phyloP scores from a whole-genome alignment of 2,888 invertebrate species.

The Sceliomorpha sp. region DNA sequence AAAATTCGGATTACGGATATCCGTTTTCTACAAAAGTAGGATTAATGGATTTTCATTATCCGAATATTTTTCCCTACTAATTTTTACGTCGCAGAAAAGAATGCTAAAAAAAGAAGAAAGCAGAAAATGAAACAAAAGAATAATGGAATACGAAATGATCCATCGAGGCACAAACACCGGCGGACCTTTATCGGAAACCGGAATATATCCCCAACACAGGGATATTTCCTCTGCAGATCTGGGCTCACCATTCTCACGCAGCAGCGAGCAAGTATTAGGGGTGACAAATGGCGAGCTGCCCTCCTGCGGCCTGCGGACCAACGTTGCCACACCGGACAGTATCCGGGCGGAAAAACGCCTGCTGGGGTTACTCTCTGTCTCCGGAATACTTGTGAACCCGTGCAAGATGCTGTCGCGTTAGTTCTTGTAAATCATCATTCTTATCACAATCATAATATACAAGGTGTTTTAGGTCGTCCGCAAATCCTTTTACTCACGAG shows the following conservation, averaged over 20 bases:
- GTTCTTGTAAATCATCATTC: constrained; percentile 29
- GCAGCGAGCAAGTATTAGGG: constrained; percentile 27
- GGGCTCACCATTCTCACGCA: constrained; percentile 32
- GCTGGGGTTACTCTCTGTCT: constrained; percentile 45
- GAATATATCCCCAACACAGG: constrained; percentile 19
- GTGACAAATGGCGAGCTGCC: constrained; percentile 42
- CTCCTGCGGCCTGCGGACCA: constrained; percentile 26
- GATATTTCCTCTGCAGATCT: constrained; percentile 35
- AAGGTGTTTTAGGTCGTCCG: too few species aligned
- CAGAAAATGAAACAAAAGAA: constrained; percentile 4
- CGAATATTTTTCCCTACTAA: too few species aligned
- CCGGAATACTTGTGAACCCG: constrained; percentile 42
- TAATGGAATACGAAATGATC: constrained; percentile 26
- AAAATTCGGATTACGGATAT: constrained; percentile 14
- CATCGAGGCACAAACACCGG: constrained; percentile 6
- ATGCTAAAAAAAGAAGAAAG: too few species aligned
- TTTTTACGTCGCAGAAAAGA: too few species aligned
- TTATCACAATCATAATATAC: neutral
- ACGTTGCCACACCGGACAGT: constrained; percentile 24
- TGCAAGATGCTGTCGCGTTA: constrained; percentile 43
- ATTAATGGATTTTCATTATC: constrained; percentile 29
- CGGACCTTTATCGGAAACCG: constrained; percentile 18
- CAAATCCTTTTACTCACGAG: too few species aligned
- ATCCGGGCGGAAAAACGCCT: constrained; percentile 42
- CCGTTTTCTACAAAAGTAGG: constrained; percentile 4